These are phyloP conservation scores for Protobothrops flavoviridis DNA, from an alignment of 2,113 vertebrate genomes.

Conservation along the genomic window DNA sequence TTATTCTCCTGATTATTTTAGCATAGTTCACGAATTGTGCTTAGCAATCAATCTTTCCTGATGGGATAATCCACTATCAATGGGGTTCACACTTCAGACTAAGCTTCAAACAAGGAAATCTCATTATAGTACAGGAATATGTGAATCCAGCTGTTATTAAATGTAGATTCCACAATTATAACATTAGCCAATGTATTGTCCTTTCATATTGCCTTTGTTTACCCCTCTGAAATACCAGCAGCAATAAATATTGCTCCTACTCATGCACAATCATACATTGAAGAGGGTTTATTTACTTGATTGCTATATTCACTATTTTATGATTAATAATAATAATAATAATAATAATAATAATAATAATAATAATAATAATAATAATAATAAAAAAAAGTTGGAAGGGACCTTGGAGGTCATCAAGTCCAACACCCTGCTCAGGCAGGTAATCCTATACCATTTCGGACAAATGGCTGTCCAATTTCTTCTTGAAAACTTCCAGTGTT, in stretches of 20 bases:
- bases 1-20: background rate
- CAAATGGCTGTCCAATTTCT: no score
- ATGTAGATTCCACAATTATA: background rate
- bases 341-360: no score
- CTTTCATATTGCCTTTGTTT: background rate
- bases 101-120: background rate
- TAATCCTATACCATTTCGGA: no score
- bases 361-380: background rate
- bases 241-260: background rate
- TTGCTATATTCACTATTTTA: background rate
- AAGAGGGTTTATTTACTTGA: background rate
- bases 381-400: no score
- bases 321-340: background rate
- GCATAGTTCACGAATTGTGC: background rate
- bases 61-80: background rate
- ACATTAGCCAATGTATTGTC: background rate
- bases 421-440: no score
- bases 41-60: background rate
- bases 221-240: background rate
- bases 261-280: background rate
- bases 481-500: no score
- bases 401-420: no score
- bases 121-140: background rate
- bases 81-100: background rate
- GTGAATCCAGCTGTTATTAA: background rate